Percentiles rank a stretch among this genome's conserved stretches.
Evolutionary conservation across 1,140 invertebrate genomes (phyloP).

Genomic region (Drosophila pandora): DNA sequence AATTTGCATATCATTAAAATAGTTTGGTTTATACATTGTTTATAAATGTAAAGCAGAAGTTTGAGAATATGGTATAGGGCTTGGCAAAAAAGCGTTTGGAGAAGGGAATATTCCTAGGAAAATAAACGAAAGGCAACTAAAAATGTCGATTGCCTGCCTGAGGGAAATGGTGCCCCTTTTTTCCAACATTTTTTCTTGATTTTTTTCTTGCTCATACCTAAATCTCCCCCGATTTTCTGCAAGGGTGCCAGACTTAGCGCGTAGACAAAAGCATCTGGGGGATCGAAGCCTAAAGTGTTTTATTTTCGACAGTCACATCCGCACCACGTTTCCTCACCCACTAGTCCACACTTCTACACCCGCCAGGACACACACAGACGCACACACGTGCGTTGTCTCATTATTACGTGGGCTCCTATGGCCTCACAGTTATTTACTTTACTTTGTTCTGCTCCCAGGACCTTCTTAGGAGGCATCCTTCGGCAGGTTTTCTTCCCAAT

Average conservation of each 20-base stretch:
- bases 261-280: constrained; percentile 72
- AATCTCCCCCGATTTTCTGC: constrained; percentile 4
- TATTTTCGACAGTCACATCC: constrained; percentile 68
- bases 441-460: constrained; percentile 16
- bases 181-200: constrained; percentile 6
- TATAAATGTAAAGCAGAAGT: background rate
- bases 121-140: constrained; percentile 18
- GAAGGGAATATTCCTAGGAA: constrained; percentile 9
- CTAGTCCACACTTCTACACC: background rate
- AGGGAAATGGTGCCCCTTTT: background rate
- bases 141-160: constrained; percentile 22
- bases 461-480: no score
- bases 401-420: constrained; percentile 57
- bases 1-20: constrained; percentile 13
- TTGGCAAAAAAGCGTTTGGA: no score
- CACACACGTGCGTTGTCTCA: constrained; percentile 42
- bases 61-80: no score
- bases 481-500: constrained; percentile 13
- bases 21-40: background rate
- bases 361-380: background rate
- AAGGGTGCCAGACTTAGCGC: constrained; percentile 62
- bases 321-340: constrained; percentile 55
- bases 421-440: constrained; percentile 64
- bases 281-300: constrained; percentile 67
- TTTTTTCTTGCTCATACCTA: background rate